These are phyloP conservation scores for Globodera rostochiensis DNA, from an alignment of 1,140 invertebrate species.

Conservation along the genomic window DNA sequence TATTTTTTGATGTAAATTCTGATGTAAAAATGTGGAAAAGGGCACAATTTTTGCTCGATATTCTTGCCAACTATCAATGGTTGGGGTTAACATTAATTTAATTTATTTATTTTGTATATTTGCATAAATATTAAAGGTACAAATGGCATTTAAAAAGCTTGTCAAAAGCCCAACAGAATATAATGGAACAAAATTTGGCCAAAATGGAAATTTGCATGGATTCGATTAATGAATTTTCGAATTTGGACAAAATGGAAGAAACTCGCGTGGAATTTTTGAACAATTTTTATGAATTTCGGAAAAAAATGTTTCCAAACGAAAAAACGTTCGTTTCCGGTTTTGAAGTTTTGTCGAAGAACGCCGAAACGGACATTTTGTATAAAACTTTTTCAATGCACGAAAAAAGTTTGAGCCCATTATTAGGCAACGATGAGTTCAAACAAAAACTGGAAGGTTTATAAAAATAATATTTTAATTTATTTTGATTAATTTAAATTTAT, in stretches of 20 bases:
- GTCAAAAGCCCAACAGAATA: neutral
- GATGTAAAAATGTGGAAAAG: neutral
- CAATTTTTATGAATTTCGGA: neutral
- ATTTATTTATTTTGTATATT: neutral
- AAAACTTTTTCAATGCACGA: neutral
- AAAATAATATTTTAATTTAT: neutral
- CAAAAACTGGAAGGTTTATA: neutral
- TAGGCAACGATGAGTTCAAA: neutral
- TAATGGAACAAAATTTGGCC: neutral
- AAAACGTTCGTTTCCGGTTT: neutral
- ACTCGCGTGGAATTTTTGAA: neutral
- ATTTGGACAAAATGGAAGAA: neutral
- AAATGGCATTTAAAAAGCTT: neutral
- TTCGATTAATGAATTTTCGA: neutral
- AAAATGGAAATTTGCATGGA: neutral
- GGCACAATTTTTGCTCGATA: neutral
- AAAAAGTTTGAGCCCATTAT: neutral
- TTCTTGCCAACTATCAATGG: neutral
- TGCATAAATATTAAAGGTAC: neutral
- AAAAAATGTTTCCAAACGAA: neutral
- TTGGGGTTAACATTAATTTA: neutral
- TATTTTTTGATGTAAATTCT: neutral
- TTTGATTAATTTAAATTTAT: too few species aligned
- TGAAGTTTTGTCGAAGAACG: neutral
- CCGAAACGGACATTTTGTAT: neutral